Conservation (phyloP, 2,113 vertebrate genomes). For the Guaruba guarouba region DNA sequence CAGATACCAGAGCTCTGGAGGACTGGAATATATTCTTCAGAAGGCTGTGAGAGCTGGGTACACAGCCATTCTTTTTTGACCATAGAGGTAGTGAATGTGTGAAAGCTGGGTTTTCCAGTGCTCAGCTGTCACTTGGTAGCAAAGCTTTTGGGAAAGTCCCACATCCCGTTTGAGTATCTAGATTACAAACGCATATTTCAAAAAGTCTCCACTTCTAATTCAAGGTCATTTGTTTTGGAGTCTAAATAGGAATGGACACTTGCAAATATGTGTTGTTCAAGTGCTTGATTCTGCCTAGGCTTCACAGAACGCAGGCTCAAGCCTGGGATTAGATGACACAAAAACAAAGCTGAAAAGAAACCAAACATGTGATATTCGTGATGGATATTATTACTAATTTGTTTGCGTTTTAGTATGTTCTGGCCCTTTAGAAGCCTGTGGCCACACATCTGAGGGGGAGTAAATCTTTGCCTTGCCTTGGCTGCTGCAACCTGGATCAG, state of each 20-base stretch:
- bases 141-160: background rate
- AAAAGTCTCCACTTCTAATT: background rate
- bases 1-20: constrained; percentile 44
- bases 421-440: background rate
- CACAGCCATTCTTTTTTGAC: background rate
- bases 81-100: background rate
- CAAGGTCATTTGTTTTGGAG: background rate
- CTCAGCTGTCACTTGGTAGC: background rate
- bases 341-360: background rate
- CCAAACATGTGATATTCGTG: background rate
- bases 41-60: background rate
- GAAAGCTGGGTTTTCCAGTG: background rate
- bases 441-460: accelerated
- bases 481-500: background rate
- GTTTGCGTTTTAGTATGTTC: background rate
- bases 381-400: background rate
- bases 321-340: background rate
- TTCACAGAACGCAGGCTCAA: background rate
- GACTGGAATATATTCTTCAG: constrained; percentile 31
- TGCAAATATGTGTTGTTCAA: background rate
- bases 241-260: background rate
- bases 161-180: background rate
- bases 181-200: background rate
- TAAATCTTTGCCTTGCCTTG: background rate
- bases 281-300: background rate